These are phyloP conservation scores for Hypolimnas misippus DNA, from an alignment of 2,888 invertebrate species.

Conservation along the genomic window DNA sequence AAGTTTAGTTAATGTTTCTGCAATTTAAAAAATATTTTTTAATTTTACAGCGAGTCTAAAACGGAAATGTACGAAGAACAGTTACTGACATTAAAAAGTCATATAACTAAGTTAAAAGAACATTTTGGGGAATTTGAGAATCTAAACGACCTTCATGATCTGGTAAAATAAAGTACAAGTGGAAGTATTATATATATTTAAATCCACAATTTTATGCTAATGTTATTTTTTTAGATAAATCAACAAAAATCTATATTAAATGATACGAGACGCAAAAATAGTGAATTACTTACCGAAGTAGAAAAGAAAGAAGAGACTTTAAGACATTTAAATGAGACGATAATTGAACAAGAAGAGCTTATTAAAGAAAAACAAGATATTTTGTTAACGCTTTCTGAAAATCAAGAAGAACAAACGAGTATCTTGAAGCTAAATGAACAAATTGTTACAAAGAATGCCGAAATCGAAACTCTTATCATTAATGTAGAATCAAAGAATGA, in stretches of 20 bases:
- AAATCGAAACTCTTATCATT: slow-evolving; percentile 60
- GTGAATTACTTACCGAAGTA: slow-evolving; percentile 57
- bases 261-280: slow-evolving; percentile 58
- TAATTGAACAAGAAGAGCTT: slow-evolving; percentile 54
- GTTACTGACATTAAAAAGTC: slow-evolving; percentile 58
- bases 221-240: slow-evolving; percentile 53
- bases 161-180: slow-evolving; percentile 51
- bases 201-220: not conserved
- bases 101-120: slow-evolving; percentile 62
- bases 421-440: slow-evolving; percentile 63
- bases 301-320: slow-evolving; percentile 61
- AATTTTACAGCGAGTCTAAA: slow-evolving; percentile 62
- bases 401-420: slow-evolving; percentile 68
- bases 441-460: slow-evolving; percentile 63
- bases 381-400: slow-evolving; percentile 63
- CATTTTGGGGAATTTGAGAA: slow-evolving; percentile 68
- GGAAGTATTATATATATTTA: no score
- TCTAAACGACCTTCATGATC: slow-evolving; percentile 60
- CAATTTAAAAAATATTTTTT: slow-evolving; percentile 12
- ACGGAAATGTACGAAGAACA: slow-evolving; percentile 66
- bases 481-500: slow-evolving; percentile 49
- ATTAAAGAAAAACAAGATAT: slow-evolving; percentile 59
- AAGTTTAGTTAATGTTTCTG: not conserved
- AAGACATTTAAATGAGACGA: slow-evolving; percentile 50
- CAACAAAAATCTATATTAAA: slow-evolving; percentile 60